A percentile compares a stretch with the other conserved stretches of the same genome.
phyloP scores from a whole-genome alignment of 2,797 vertebrate genomes.

The Tinamus major region DNA sequence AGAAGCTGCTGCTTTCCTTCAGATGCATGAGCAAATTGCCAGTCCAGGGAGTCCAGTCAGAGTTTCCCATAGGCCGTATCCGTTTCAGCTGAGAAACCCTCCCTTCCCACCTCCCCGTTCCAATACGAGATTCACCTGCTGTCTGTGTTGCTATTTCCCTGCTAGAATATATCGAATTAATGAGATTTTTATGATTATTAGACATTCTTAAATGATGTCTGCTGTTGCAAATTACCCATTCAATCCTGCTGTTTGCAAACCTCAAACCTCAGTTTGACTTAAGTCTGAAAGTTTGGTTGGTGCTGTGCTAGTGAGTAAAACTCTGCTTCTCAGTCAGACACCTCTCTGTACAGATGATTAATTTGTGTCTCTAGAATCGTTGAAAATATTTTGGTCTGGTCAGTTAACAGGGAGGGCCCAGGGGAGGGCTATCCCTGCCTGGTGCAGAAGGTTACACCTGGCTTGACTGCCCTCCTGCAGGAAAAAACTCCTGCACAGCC shows the following conservation, averaged over 20 bases:
- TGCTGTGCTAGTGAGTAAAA: not conserved
- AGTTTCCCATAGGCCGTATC: not conserved
- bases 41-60: not conserved
- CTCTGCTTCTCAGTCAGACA: not conserved
- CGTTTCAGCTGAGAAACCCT: not conserved
- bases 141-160: not conserved
- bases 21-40: not conserved
- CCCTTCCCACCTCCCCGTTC: not conserved
- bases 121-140: fast-evolving
- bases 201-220: not conserved
- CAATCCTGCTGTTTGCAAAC: not conserved
- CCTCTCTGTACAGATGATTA: not conserved
- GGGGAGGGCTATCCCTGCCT: not conserved
- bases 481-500: not conserved
- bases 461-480: constrained; percentile 7
- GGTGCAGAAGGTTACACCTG: not conserved
- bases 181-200: not conserved
- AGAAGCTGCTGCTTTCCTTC: not conserved
- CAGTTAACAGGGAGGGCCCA: not conserved
- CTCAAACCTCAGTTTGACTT: not conserved
- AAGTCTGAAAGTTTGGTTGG: not conserved
- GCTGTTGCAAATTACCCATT: not conserved
- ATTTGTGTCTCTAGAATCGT: not conserved
- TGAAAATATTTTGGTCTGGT: not conserved
- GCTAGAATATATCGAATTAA: not conserved